Evolutionary conservation across 2,113 vertebrate genomes (phyloP), one percentile per base, ranked within the genome.

Genomic region (Zosterops pallidus): DNA sequence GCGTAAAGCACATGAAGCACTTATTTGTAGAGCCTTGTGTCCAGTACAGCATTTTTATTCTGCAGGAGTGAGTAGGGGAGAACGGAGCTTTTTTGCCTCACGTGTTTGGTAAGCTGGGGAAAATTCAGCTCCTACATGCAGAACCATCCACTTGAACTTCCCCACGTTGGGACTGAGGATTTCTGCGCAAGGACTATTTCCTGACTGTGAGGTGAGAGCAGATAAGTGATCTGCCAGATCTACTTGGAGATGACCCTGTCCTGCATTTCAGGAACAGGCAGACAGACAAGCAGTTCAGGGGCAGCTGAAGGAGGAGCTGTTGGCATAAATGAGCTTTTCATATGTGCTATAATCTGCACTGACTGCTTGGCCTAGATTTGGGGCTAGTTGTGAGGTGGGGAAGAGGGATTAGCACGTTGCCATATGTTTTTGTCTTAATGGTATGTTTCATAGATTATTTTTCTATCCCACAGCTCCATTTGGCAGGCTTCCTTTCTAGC

Each of bases 391-490:
- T 84, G 86, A 97, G 91, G 91, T 91, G 87, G 89, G 65, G 92
- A 94, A 96, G 93, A 89, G 74, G 93, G 96, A 92, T 97, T 95
- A 95, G 90, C 94, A 95, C 96, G 89, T 87, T 95, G 94, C 95
- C 97, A 97, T 97, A 96, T 95, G 95, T 92, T 96, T 97, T 97
- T 97, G 92, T 95, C 95, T 95, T 97, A 96, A 97, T 96, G 95
- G 90, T 96, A 89, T 86, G 93, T 96, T 95, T 96, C 88, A 91
- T 95, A 95, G 96, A 95, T 96, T 89, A 92, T 94, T 90, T 92
- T 93, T 91, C 88, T 96, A 89, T 91, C 92, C 94, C 90, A 86
- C 92, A 91, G 91, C 86, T 94, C 81, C 89, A 89, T 95, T 96
- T 97, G 96, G 97, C 97, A 97, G 53, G 81, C 93, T 97, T 97